Percentiles rank a stretch among this genome's conserved stretches.
These are phyloP conservation scores for Sycobia sp. DNA, from an alignment of 1,140 invertebrate species.

Conservation along the genomic window DNA sequence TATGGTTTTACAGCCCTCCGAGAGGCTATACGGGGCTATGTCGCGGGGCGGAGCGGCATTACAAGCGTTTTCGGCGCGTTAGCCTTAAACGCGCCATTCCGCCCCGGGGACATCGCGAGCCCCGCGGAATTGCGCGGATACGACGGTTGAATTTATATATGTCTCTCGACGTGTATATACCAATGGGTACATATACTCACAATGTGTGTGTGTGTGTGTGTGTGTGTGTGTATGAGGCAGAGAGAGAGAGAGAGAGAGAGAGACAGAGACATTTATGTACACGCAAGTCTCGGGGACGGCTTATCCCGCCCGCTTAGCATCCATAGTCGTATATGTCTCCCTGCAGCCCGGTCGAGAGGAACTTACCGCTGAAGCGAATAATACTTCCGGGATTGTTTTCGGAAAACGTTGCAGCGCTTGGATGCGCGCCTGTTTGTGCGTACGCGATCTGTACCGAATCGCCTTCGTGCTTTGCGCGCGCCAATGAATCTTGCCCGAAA, in stretches of 20 bases:
- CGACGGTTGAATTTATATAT: background rate
- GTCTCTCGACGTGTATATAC: background rate
- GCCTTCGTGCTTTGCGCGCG: background rate
- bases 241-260: no score
- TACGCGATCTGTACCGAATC: no score
- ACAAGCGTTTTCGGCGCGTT: conserved; percentile 41
- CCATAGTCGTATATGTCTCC: no score
- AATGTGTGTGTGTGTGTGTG: no score
- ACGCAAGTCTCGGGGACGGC: no score
- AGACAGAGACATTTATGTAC: no score
- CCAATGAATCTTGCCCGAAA: background rate
- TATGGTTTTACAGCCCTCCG: conserved; percentile 44
- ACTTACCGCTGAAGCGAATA: background rate
- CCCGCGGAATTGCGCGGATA: background rate
- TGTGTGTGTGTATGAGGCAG: no score
- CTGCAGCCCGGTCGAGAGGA: background rate
- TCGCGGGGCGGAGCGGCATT: conserved; percentile 27
- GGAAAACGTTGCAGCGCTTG: background rate
- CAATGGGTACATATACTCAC: background rate
- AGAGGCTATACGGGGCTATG: no score
- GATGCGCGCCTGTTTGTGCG: no score
- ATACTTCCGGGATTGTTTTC: conserved; percentile 23
- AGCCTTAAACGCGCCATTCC: conserved; percentile 10
- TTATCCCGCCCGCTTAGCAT: no score
- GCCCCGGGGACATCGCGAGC: no score